These are phyloP conservation scores for Anodontia alba DNA, from an alignment of 2,888 invertebrate genomes.

Conservation along the genomic window DNA sequence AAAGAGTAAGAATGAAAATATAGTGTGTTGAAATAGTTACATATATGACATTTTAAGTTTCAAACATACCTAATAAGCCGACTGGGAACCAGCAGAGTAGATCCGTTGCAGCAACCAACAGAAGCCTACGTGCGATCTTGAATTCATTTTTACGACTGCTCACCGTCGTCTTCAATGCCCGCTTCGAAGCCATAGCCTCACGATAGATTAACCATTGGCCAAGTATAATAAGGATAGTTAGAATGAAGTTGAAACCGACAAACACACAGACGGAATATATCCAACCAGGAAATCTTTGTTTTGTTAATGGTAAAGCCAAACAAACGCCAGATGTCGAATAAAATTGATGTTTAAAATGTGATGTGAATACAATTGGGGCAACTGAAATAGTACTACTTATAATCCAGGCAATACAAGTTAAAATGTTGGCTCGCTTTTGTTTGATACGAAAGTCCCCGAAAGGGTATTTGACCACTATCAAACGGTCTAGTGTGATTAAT, in stretches of 20 bases:
- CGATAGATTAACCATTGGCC: constrained; percentile 81
- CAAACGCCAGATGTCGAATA: constrained; percentile 78
- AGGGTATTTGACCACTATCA: too few species aligned
- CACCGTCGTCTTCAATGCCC: constrained; percentile 14
- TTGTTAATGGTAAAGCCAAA: constrained; percentile 80
- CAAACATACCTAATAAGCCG: too few species aligned
- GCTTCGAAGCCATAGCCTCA: constrained; percentile 45
- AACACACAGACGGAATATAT: too few species aligned
- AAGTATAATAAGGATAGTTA: constrained; percentile 75
- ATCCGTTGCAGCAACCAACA: constrained; percentile 60
- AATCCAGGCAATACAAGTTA: constrained; percentile 71
- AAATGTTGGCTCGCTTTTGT: constrained; percentile 58
- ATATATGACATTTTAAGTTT: too few species aligned
- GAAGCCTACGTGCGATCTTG: constrained; percentile 77
- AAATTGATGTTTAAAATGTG: constrained; percentile 64
- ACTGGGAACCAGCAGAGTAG: too few species aligned
- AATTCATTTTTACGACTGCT: constrained; percentile 73
- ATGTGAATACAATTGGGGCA: constrained; percentile 76
- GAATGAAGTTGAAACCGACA: too few species aligned
- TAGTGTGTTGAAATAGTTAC: too few species aligned
- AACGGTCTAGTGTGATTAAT: too few species aligned
- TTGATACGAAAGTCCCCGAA: constrained; percentile 65
- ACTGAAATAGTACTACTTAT: constrained; percentile 70
- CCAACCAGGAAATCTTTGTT: too few species aligned
- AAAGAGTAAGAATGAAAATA: too few species aligned